Percentiles rank a stretch among this genome's conserved stretches.
Conservation (phyloP, 2,113 vertebrate genomes). For the Machaerirhynchus nigripectus region DNA sequence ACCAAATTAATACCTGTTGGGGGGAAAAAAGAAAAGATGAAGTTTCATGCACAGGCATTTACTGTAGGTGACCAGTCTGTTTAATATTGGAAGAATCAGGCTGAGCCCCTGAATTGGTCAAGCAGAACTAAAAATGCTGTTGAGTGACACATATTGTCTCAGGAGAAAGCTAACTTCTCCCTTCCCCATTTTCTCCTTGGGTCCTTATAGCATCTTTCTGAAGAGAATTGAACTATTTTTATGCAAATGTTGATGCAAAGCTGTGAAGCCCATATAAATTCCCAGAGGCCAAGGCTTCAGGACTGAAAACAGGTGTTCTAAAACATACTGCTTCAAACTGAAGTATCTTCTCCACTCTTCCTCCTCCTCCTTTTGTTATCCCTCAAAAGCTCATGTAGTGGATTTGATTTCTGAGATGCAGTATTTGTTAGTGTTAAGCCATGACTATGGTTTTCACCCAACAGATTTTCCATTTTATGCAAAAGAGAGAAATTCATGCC, state of each 20-base stretch:
- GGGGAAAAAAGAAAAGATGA: neutral
- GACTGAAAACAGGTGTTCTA: neutral
- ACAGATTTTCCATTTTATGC: neutral
- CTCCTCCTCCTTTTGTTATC: neutral
- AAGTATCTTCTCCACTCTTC: neutral
- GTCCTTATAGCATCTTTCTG: neutral
- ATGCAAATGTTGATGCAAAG: slow-evolving; percentile 23
- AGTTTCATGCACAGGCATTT: neutral
- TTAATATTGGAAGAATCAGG: neutral
- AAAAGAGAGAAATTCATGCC: neutral
- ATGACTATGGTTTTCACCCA: neutral
- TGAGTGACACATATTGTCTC: neutral
- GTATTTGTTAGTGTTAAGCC: neutral
- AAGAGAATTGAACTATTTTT: neutral
- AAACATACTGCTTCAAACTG: neutral
- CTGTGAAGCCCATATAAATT: neutral
- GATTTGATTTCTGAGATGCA: neutral
- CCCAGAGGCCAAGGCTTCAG: neutral
- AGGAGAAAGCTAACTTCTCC: neutral
- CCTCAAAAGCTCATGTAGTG: neutral
- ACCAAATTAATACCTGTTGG: neutral
- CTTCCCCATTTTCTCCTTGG: neutral
- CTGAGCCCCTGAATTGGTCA: neutral
- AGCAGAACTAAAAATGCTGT: neutral
- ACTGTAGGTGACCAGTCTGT: neutral